Base-by-base conservation (phyloP, 2,888 invertebrate genomes). In the Pristionchus maxplancki region DNA sequence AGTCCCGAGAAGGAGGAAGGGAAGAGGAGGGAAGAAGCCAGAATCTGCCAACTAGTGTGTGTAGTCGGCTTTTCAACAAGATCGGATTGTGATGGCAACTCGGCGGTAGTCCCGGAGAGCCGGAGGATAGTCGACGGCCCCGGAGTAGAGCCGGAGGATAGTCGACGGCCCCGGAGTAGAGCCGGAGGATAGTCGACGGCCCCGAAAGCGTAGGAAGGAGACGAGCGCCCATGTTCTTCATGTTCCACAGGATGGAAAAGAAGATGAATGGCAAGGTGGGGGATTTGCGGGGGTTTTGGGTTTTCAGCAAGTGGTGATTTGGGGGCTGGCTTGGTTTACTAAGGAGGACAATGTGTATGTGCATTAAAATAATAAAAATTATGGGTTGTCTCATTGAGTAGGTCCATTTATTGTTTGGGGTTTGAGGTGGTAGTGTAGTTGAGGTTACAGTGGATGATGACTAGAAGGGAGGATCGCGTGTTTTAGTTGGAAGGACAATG, bases 191-290 rank as follows among this genome's bases (percentile, higher is more conserved):
- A 78, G 44, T n/a, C n/a, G n/a, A n/a, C n/a, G n/a, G n/a, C n/a
- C n/a, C n/a, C n/a, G n/a, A n/a, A n/a, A n/a, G n/a, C n/a, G n/a
- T n/a, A n/a, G n/a, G 44, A 28, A 40, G 53, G 44, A 24, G 8
- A 13, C 28, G 44, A 44, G 40, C 24, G 9, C 44, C 17, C 28
- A 78, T 78, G 78, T 78, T 78, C 78, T 78, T 78, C 78, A 78
- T 78, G 78, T 78, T 78, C 78, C 40, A 78, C 44, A 44, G 28
- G 44, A 48, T 78, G 78, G 78, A 78, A 28, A 5, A 48, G 44
- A 78, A 48, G 44, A 78, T 78, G 78, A 78, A 78, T 78, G 78
- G 78, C 37, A 78, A 78, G 78, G 78, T 78, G 44, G 24, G 34
- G 17, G 31, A 20, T 78, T 78, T 34, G 24, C 4, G 48, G 6